Conservation (phyloP, 2,113 vertebrate genomes). For the Oreochromis spilurus region DNA sequence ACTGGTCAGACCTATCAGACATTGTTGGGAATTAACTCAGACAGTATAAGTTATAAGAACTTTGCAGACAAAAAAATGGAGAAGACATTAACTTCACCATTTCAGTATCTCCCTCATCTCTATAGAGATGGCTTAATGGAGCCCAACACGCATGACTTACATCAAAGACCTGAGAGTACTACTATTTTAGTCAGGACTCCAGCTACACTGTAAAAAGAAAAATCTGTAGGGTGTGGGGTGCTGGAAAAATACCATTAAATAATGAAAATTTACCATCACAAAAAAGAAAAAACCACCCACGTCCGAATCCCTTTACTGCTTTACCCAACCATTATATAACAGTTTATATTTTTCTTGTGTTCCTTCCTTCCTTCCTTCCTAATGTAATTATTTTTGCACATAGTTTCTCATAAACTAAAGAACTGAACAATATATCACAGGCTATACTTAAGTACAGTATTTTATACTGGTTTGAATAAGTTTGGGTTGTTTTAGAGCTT, state of each 20-base stretch:
- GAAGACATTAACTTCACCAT: neutral
- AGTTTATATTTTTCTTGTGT: neutral
- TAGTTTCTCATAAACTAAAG: neutral
- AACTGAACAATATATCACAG: neutral
- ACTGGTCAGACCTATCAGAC: neutral
- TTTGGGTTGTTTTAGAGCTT: neutral
- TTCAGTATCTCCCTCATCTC: neutral
- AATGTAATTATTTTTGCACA: neutral
- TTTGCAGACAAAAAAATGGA: neutral
- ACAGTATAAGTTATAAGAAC: neutral
- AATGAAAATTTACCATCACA: neutral
- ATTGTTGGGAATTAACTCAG: neutral
- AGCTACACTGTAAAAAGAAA: neutral
- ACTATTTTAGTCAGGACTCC: neutral
- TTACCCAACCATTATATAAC: neutral
- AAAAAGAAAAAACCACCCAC: neutral
- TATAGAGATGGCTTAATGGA: neutral
- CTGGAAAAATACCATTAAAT: neutral
- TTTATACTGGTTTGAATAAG: neutral
- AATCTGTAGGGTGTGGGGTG: neutral
- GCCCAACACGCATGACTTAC: neutral
- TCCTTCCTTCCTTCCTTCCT: neutral
- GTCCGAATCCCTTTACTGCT: neutral
- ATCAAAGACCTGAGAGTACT: neutral
- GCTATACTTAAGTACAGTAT: neutral